These are phyloP conservation scores for Emys orbicularis DNA, from an alignment of 2,797 vertebrate genomes.

Conservation along the genomic window DNA sequence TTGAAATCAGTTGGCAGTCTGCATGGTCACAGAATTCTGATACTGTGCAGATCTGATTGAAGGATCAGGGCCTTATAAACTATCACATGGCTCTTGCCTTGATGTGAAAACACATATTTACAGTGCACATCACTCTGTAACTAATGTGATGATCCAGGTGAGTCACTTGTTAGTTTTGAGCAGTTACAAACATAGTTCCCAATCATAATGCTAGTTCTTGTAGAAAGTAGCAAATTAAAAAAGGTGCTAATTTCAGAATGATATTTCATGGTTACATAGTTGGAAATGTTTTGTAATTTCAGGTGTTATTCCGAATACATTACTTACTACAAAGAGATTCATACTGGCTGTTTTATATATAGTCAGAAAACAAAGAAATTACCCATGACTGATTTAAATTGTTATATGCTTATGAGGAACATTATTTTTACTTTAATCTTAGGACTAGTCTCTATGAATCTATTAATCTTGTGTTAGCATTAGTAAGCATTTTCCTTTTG, in stretches of 20 bases:
- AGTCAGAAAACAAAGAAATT: not conserved
- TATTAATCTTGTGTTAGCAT: not conserved
- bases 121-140: not conserved
- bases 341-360: too few relatives aligned
- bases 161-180: not conserved
- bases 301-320: too few relatives aligned
- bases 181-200: not conserved
- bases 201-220: not conserved
- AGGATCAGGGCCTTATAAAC: not conserved
- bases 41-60: not conserved
- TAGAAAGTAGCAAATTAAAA: not conserved
- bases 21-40: not conserved
- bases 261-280: not conserved
- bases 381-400: not conserved
- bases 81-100: not conserved
- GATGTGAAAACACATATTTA: not conserved
- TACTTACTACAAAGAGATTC: too few relatives aligned
- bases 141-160: not conserved
- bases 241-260: not conserved
- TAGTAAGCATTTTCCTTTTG: not conserved
- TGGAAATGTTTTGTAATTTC: too few relatives aligned
- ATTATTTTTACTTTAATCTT: slow-evolving; percentile 13
- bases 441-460: not conserved
- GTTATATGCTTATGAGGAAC: not conserved
- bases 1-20: not conserved